These are phyloP conservation scores for Cetoscarus ocellatus DNA, from an alignment of 2,797 vertebrate species.

Conservation along the genomic window DNA sequence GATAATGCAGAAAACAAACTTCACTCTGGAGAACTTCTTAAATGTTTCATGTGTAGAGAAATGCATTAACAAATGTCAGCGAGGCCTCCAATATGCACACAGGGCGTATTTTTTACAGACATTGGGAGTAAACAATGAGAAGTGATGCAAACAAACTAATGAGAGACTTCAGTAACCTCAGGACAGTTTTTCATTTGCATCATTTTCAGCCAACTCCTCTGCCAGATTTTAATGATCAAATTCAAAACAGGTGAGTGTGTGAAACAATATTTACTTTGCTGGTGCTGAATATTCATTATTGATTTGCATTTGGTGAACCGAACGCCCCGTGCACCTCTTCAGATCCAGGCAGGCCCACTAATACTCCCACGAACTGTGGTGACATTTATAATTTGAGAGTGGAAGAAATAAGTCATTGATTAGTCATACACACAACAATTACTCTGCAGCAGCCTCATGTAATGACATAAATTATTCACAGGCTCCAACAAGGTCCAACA, in stretches of 20 bases:
- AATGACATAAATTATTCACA: not conserved
- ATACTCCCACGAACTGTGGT: not conserved
- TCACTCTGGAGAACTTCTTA: not conserved
- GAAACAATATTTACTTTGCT: not conserved
- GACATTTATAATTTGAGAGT: not conserved
- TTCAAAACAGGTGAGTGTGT: not conserved
- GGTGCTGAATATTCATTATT: not conserved
- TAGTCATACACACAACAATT: not conserved
- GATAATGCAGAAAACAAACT: too few species aligned
- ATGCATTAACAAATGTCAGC: not conserved
- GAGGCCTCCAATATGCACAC: not conserved
- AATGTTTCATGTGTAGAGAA: not conserved
- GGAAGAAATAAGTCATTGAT: not conserved
- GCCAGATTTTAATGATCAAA: not conserved
- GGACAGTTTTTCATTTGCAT: not conserved
- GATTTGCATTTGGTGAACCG: constrained; percentile 9
- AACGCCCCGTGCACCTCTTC: not conserved
- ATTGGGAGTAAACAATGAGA: not conserved
- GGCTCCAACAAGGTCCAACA: not conserved
- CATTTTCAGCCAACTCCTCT: not conserved
- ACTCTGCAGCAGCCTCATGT: not conserved
- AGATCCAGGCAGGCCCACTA: not conserved
- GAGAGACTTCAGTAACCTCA: not conserved
- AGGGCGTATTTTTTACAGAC: not conserved
- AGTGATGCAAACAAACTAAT: not conserved